Evolutionary conservation across 2,888 invertebrate genomes (phyloP), one percentile per base, ranked within the genome.

Genomic region (Diarsia mendica): DNA sequence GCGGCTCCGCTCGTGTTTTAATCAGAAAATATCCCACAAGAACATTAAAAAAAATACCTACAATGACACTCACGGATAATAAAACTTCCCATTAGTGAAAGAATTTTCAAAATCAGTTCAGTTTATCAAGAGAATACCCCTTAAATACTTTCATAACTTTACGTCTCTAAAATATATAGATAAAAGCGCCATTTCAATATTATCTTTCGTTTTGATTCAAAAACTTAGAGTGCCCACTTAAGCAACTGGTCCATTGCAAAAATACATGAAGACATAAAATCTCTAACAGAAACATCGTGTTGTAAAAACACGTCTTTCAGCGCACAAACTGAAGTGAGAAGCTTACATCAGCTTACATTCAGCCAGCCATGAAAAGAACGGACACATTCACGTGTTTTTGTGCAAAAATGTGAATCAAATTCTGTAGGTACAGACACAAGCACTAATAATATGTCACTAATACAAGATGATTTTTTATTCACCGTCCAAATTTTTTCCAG

Each of bases 331-430:
- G 67, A 73, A 72, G 74, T 69, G 75, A 68, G 64, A 49, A 68
- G 70, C 79, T 85, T 78, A 77, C 81, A 81, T 58, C 55, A 72
- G 82, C 77, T 84, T 72, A 83, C 70, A 83, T 82, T 79, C 84
- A 81, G 60, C 76, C 60, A 79, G 53, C 65, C 74, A 68, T 79
- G 79, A 76, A 80, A 82, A 75, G 72, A 75, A 72, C 66, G 63
- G 76, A 78, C 75, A 61, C 71, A 71, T 71, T 82, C 82, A 82
- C 44, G 64, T 65, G 77, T 81, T 81, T 77, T 68, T 72, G 67
- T 76, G 74, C 72, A 71, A 77, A 84, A 89, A 77, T 79, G 80
- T 86, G 78, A 76, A 77, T 83, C 65, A 79, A 75, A 78, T 66
- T 83, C 81, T 86, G 87, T 87, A n/a, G 13, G 44, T 44, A 63